Percentiles rank a stretch among this genome's conserved stretches.
Conservation (phyloP, 2,888 invertebrate genomes). For the Herminia tarsipennalis region DNA sequence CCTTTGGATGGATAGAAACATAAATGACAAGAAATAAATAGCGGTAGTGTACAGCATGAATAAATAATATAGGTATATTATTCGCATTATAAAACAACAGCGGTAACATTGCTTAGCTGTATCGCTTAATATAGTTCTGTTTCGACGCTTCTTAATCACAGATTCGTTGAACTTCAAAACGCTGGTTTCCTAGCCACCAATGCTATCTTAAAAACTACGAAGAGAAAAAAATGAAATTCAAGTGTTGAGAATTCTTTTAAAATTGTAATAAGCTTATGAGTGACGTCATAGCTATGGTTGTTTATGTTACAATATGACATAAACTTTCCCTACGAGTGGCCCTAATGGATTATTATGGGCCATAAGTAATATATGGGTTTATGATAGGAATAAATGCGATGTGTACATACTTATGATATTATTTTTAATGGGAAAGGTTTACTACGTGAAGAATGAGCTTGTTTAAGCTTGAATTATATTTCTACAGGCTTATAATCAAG, state of each 20-base stretch:
- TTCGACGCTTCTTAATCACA: too few species aligned
- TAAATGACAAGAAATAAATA: too few species aligned
- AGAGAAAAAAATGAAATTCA: constrained; percentile 16
- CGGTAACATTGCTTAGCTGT: too few species aligned
- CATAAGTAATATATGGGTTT: constrained; percentile 29
- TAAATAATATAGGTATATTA: too few species aligned
- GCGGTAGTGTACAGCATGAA: too few species aligned
- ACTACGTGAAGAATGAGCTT: constrained; percentile 1
- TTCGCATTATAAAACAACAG: too few species aligned
- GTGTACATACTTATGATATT: constrained; percentile 14
- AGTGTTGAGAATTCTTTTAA: constrained; percentile 27
- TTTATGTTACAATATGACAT: constrained; percentile 8
- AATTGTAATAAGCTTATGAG: constrained; percentile 1
- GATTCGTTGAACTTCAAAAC: too few species aligned
- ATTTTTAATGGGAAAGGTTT: constrained; percentile 22
- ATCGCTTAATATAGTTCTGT: too few species aligned
- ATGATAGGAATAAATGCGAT: constrained; percentile 22
- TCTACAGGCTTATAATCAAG: too few species aligned
- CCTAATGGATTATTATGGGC: constrained; percentile 18
- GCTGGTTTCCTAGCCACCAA: constrained; percentile 16
- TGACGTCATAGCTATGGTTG: not conserved
- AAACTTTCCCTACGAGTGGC: constrained; percentile 5
- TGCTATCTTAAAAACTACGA: constrained; percentile 29
- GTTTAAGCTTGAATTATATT: constrained; percentile 5
- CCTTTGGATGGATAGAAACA: too few species aligned